phyloP scores from a whole-genome alignment of 2,888 invertebrate genomes.

The Reticulitermes lucifugus region DNA sequence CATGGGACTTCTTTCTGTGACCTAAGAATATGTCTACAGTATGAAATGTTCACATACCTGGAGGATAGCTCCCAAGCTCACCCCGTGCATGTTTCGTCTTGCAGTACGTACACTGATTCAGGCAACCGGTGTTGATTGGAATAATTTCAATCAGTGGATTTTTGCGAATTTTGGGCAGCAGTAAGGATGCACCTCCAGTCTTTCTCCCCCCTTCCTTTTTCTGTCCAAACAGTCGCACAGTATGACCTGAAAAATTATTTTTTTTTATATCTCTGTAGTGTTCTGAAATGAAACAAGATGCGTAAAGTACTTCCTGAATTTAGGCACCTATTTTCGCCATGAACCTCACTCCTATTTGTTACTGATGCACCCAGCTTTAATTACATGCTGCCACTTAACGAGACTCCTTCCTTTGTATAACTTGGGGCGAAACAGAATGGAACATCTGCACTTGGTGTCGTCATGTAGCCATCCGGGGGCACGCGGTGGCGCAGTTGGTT shows the following conservation, averaged over 20 bases:
- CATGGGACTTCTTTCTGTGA: too few species aligned
- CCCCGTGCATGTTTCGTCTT: conserved; percentile 98
- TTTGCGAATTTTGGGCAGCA: conserved; percentile 93
- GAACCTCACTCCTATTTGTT: too few species aligned
- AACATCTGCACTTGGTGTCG: too few species aligned
- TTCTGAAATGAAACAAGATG: conserved; percentile 14
- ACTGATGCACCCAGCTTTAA: too few species aligned
- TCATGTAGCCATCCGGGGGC: too few species aligned
- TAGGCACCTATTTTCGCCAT: too few species aligned
- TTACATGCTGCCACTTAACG: too few species aligned
- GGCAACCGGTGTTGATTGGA: conserved; percentile 94
- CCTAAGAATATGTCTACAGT: too few species aligned
- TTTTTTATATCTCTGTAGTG: neutral
- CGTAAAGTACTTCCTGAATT: neutral
- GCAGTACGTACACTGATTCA: conserved; percentile 99
- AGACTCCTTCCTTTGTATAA: too few species aligned
- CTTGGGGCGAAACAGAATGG: too few species aligned
- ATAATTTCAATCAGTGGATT: conserved; percentile 98
- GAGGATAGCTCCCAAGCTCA: conserved; percentile 93
- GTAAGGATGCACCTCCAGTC: conserved; percentile 87
- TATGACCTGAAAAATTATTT: conserved; percentile 68
- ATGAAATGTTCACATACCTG: conserved; percentile 61
- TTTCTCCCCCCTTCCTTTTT: conserved; percentile 84
- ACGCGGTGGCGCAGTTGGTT: too few species aligned
- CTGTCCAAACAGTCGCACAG: conserved; percentile 81